Conservation (phyloP, 2,888 invertebrate species). For the Lithophane semibrunnea region DNA sequence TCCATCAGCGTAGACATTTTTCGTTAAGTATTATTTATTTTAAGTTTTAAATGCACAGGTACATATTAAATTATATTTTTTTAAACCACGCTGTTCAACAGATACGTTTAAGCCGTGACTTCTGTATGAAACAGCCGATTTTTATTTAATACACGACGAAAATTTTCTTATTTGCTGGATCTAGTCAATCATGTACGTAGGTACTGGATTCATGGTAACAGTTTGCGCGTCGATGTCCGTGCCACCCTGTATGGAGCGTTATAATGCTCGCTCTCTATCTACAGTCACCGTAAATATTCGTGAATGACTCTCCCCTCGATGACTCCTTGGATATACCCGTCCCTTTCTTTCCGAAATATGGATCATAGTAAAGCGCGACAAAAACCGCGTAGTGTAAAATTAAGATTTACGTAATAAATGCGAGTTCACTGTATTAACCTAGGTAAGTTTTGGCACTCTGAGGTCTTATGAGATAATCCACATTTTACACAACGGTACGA, state of each 20-base stretch:
- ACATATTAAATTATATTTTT: not conserved
- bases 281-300: slow-evolving; percentile 7
- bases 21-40: not conserved
- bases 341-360: slow-evolving; percentile 31
- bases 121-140: not conserved
- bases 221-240: not conserved
- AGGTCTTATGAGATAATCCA: no score
- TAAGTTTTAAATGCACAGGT: not conserved
- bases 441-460: not conserved
- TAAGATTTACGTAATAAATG: slow-evolving; percentile 2
- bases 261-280: not conserved
- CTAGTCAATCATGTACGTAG: not conserved
- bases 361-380: slow-evolving; percentile 2
- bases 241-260: not conserved
- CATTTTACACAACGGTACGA: no score
- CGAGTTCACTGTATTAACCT: not conserved
- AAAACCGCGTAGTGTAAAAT: not conserved
- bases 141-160: not conserved
- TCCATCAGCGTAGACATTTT: no score
- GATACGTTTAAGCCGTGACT: not conserved
- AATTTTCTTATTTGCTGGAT: not conserved
- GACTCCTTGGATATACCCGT: slow-evolving; percentile 8
- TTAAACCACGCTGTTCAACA: not conserved
- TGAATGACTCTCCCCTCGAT: slow-evolving; percentile 9
- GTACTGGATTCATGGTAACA: not conserved